Evolutionary conservation across 2,888 invertebrate species (phyloP), one percentile per base, ranked within the genome.

Genomic region (Muschampia plurimacula): DNA sequence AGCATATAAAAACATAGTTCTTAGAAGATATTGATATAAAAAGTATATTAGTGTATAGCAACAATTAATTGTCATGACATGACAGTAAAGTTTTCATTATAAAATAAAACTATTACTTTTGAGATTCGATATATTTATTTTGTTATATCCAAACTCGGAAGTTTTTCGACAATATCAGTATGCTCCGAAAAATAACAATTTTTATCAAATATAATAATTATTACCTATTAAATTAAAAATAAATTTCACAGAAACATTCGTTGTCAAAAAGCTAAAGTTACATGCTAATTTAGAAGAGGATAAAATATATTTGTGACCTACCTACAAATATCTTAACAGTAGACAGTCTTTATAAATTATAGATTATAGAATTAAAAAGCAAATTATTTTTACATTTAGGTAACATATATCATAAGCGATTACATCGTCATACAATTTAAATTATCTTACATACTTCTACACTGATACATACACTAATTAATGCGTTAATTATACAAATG

Each of bases 251-350:
- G 90, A 88, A 82, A 86, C 83, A 88, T 92, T 93, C 93, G 92
- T 93, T 93, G 93, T 92, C 82, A 88, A 84, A 84, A 86, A 85
- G 83, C 57, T 73, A 68, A 68, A 64, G 55, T 72, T 59, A 73
- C 75, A 79, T 88, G 88, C 87, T 91, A 89, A 90, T 87, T 84
- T 85, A 83, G 83, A 87, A 89, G 84, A 83, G 80, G 85, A 83
- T 87, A 89, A 36, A 36, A 86, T 87, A 88, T 86, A 88, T 94
- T 94, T 94, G 93, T 93, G 93, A 93, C 93, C 91, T 92, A 92
- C 88, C 79, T 86, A 90, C 91, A 90, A 89, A 89, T 91, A 90
- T 89, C 92, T 92, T 93, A 92, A 84, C 81, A 89, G 89, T 93
- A 93, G 92, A 92, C 93, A 94, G 93, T 94, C 93, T 94, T 93